Percentiles rank a stretch among this genome's conserved stretches.
Evolutionary conservation across 2,113 vertebrate species (phyloP).

Genomic region (Budorcas taxicolor): DNA sequence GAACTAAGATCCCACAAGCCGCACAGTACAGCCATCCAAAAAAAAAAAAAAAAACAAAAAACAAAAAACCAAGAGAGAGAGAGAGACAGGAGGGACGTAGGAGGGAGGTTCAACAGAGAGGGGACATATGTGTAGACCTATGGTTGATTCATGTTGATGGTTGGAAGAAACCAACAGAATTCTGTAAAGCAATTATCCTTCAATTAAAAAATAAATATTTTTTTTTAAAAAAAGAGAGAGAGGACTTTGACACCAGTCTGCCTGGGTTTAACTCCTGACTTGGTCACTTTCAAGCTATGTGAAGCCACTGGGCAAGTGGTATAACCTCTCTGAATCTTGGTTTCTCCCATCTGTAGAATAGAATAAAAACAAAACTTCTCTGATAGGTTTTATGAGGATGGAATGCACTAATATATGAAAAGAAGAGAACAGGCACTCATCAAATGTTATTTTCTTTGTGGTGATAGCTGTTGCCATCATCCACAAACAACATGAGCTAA

Average conservation of each 20-base stretch:
- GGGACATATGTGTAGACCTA: not conserved
- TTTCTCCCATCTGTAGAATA: not conserved
- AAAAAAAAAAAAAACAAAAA: not conserved
- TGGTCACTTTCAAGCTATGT: not conserved
- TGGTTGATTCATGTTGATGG: not conserved
- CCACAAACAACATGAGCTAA: not conserved
- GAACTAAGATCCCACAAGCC: not conserved
- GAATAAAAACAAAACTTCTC: not conserved
- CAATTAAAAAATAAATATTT: not conserved
- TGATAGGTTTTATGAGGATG: not conserved
- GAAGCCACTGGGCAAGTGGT: not conserved
- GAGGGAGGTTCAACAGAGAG: not conserved
- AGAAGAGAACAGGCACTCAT: not conserved
- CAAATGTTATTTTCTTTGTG: not conserved
- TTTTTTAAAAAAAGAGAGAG: not conserved
- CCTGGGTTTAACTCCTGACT: not conserved
- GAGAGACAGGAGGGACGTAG: not conserved
- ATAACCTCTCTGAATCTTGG: not conserved
- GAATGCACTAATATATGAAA: not conserved
- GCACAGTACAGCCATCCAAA: not conserved
- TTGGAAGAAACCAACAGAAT: not conserved
- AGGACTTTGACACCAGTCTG: not conserved
- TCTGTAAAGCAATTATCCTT: not conserved
- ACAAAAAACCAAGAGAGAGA: not conserved
- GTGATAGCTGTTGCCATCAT: not conserved